Evolutionary conservation across 2,113 vertebrate genomes (phyloP), one percentile per base, ranked within the genome.

Genomic region (Amblyornis subalaris): DNA sequence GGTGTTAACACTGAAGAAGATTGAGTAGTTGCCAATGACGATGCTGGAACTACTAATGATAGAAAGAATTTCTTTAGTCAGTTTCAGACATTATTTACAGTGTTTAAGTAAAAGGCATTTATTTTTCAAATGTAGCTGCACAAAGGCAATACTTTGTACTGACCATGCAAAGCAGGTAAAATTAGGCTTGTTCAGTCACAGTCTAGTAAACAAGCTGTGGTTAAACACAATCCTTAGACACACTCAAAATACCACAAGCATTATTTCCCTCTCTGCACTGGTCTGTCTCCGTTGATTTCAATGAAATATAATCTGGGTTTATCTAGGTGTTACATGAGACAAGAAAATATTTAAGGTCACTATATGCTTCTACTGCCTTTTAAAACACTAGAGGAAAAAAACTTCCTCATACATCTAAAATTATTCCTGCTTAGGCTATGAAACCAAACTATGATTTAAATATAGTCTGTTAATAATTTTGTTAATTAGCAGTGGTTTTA

Each of bases 251-350:
- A 70, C 21, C 21, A 13, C 10, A 69, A 24, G 23, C 6, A 26
- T 35, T 17, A 53, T 57, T 83, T 25, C 7, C 8, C 5, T 54
- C 54, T 87, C 77, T 42, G 29, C n/a, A 61, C 0, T 0, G 0
- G 2, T 70, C 45, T 78, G 26, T 50, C 18, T 75, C 61, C 50
- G 28, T 2, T 87, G 70, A 50, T 57, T 78, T 81, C 69, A 65
- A 25, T 33, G 21, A 35, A 31, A 21, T 23, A n/a, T 16, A 74
- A 14, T 8, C 31, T 55, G 31, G 38, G 14, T 78, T 90, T 65
- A 31, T 44, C 18, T 38, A 29, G 23, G 18, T 22, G 7, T 64
- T 64, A 71, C 14, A 45, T 26, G 15, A 74, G 24, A 75, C 10
- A 35, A 60, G n/a, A 84, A 78, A 89, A 29, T 42, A 67, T 9